Base-by-base conservation (phyloP, 2,113 vertebrate genomes). In the Campylorhamphus procurvoides region DNA sequence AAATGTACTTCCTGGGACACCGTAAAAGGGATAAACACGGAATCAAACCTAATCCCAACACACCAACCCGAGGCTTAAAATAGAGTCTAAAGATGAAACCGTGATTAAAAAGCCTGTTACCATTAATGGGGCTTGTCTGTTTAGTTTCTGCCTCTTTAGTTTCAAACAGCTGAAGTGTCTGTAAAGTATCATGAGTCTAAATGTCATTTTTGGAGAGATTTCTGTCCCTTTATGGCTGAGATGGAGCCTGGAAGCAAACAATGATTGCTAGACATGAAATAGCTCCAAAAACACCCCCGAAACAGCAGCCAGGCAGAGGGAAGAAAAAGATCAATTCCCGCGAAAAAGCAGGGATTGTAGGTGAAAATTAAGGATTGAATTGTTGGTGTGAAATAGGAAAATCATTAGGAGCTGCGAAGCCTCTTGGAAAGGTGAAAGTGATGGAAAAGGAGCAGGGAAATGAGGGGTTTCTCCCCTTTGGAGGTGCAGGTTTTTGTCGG, bases 341-440 rank as follows among this genome's bases (percentile, higher is more conserved):
- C 8, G 7, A 3, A 53, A 64, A 39, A 44, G 9, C 8, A 12
- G 72, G 42, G 58, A 3, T 7, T 46, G 25, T 27, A 27, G 8
- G 0, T 53, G 55, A n/a, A 66, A 87, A 85, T 47, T 6, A 62
- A 12, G 33, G 66, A 16, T 68, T 15, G 25, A 42, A 22, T 29
- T 50, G 37, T 27, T 4, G 2, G 18, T 0, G 0, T 14, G 40
- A 67, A 69, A 80, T 33, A 47, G 18, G 4, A 16, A 53, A n/a
- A 10, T 76, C 22, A 1, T 76, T 46, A 31, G 66, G 47, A 71
- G 10, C 18, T 20, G 24, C 2, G 35, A 64, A 88, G 39, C 16
- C 20, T 56, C 27, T 44, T 37, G 29, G 58, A 24, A 84, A 24
- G 39, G 68, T 35, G 53, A 18, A 89, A 52, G 31, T 0, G 1